Evolutionary conservation across 2,113 vertebrate species (phyloP).

Genomic region (Orthonyx spaldingii): DNA sequence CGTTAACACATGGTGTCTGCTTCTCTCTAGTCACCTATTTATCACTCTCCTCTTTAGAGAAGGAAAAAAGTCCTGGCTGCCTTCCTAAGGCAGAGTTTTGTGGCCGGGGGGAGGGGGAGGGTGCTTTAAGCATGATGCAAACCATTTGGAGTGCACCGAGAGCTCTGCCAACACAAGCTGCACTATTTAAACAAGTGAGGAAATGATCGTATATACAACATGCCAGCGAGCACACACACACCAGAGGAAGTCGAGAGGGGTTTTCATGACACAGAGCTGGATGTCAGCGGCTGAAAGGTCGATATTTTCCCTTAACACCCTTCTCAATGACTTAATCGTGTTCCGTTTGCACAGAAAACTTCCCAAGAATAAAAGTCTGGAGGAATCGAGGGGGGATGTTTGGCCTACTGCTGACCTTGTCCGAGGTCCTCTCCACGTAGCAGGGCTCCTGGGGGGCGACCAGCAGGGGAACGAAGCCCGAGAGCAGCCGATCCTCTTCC

Average conservation of each 20-base stretch:
- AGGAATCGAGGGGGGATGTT: slow-evolving; percentile 67
- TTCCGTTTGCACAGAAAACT: slow-evolving; percentile 88
- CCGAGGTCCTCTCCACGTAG: slow-evolving; percentile 91
- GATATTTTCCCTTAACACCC: slow-evolving; percentile 97
- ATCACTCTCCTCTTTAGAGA: slow-evolving; percentile 80
- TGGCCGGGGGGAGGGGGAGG: slow-evolving; percentile 77
- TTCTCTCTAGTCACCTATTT: slow-evolving; percentile 83
- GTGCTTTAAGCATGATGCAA: slow-evolving; percentile 97
- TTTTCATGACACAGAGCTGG: slow-evolving; percentile 83
- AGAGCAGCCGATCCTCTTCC: slow-evolving; percentile 93
- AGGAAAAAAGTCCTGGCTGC: slow-evolving; percentile 77
- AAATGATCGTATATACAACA: slow-evolving; percentile 98
- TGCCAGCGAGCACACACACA: slow-evolving; percentile 87
- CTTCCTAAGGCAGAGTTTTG: slow-evolving; percentile 79
- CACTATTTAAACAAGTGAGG: slow-evolving; percentile 99
- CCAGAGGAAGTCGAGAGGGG: slow-evolving; percentile 86
- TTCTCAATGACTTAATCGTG: slow-evolving; percentile 93
- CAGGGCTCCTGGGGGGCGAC: slow-evolving; percentile 96
- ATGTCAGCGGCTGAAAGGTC: slow-evolving; percentile 94
- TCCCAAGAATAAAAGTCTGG: slow-evolving; percentile 86
- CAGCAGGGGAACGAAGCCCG: slow-evolving; percentile 94
- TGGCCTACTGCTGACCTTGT: slow-evolving; percentile 82
- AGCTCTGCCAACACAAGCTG: slow-evolving; percentile 98
- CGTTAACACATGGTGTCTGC: slow-evolving; percentile 79
- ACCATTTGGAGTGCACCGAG: slow-evolving; percentile 95